Evolutionary conservation across 2,113 vertebrate genomes (phyloP), one percentile per base, ranked within the genome.

Genomic region (Etheostoma cragini): DNA sequence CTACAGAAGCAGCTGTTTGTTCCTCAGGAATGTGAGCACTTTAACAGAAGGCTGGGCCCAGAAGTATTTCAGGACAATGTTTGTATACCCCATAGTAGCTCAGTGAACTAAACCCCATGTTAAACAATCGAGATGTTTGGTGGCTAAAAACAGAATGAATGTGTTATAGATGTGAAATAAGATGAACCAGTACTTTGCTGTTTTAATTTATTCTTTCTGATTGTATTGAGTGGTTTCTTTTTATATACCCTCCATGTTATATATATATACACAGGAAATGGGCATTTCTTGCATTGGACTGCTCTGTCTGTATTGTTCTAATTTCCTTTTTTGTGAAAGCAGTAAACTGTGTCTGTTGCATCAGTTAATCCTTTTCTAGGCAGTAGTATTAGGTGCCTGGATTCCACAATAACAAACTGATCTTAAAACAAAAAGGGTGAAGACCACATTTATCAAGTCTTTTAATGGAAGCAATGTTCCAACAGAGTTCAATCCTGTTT

Each of bases 21-120:
- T 88, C 93, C 91, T 94, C 92, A 93, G 92, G 93, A 94, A 94
- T 79, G 90, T 83, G 80, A 92, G 88, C 80, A 78, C 84, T 89
- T 85, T 56, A 90, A 91, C 85, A 85, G 75, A 53, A 88, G 63
- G 64, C 90, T 78, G 86, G 84, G 83, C 67, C 71, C 63, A 42
- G 68, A 82, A 81, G 84, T 86, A 54, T 77, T 80, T 88, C 81
- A 92, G 88, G 85, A 92, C 71, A 64, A 74, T 85, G 71, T 92
- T 92, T 89, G 92, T 90, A 54, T 89, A 89, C 79, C 80, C 45
- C 81, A 74, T 72, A 66, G 45, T 83, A 85, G 85, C 88, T 92
- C 81, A 83, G 75, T 64, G 61, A 88, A 79, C 62, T 71, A 56
- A 67, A 53, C 72, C 68, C 0, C 24, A 38, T 58, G 63, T 67